Conservation (phyloP, 2,797 vertebrate genomes). For the Pseudochaenichthys georgianus region DNA sequence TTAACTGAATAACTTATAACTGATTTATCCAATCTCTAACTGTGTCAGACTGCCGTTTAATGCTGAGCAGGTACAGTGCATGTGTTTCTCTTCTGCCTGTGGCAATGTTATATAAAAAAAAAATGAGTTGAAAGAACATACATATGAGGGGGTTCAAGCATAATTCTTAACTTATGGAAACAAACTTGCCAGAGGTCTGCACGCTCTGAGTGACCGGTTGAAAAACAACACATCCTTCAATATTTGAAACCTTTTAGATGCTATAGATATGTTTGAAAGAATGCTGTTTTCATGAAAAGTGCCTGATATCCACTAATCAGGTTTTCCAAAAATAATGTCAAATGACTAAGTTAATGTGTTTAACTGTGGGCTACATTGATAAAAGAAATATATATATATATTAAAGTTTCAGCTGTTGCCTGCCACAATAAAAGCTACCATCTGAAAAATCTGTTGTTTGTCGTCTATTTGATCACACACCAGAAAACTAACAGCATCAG, state of each 20-base stretch:
- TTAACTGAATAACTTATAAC: no score
- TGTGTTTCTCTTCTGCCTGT: neutral
- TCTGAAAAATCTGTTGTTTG: neutral
- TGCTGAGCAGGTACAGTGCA: neutral
- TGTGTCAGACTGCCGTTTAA: neutral
- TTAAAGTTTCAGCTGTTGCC: neutral
- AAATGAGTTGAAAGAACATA: neutral
- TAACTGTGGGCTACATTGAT: neutral
- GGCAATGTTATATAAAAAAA: neutral
- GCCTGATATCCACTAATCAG: neutral
- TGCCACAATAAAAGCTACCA: neutral
- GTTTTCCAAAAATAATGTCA: neutral
- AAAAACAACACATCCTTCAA: neutral
- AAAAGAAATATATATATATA: neutral
- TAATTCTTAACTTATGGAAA: no score
- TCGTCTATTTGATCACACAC: neutral
- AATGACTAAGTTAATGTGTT: neutral
- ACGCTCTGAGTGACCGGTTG: neutral
- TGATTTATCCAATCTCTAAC: no score
- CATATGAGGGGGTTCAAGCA: no score
- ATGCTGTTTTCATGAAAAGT: neutral
- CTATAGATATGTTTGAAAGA: neutral
- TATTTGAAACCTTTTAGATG: neutral
- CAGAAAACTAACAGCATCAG: constrained; percentile 26
- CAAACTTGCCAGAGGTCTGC: no score